Evolutionary conservation across 1,140 invertebrate genomes (phyloP).

Genomic region (Calliopsis andreniformis): DNA sequence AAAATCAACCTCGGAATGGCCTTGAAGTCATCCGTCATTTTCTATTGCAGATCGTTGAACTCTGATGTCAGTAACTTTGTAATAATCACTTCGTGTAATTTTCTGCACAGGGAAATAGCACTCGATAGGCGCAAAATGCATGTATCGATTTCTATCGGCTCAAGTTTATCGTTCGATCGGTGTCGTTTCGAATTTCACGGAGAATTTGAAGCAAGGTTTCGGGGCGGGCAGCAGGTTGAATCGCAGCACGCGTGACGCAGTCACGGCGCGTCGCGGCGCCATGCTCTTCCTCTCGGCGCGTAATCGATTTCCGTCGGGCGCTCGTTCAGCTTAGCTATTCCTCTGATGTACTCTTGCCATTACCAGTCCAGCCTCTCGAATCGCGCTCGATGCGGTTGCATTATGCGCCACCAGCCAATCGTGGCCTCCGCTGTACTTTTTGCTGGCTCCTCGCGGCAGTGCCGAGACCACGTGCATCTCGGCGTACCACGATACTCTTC

Average conservation of each 20-base stretch:
- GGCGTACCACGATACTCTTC: not conserved
- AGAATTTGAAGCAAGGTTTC: not conserved
- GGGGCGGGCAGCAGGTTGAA: conserved; percentile 25
- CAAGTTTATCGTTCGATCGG: not conserved
- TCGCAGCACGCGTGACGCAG: conserved; percentile 24
- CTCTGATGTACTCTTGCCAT: not conserved
- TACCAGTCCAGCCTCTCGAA: conserved; percentile 10
- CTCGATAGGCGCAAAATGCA: too few species aligned
- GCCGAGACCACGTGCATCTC: conserved; percentile 6
- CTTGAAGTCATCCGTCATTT: too few species aligned
- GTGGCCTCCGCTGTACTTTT: not conserved
- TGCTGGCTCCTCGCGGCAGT: not conserved
- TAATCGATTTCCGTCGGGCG: conserved; percentile 51
- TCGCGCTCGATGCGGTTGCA: conserved; percentile 19
- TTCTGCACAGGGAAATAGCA: too few species aligned
- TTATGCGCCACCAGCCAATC: conserved; percentile 22
- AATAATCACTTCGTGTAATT: too few species aligned
- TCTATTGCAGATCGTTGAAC: too few species aligned
- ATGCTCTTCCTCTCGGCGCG: conserved; percentile 5
- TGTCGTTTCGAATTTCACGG: conserved; percentile 45
- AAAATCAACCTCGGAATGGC: too few species aligned
- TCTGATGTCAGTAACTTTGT: too few species aligned
- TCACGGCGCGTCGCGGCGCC: conserved; percentile 37
- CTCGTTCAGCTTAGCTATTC: not conserved
- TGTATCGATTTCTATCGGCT: too few species aligned